Evolutionary conservation across 1,140 invertebrate species (phyloP).

Genomic region (Tetragonula clypearis): DNA sequence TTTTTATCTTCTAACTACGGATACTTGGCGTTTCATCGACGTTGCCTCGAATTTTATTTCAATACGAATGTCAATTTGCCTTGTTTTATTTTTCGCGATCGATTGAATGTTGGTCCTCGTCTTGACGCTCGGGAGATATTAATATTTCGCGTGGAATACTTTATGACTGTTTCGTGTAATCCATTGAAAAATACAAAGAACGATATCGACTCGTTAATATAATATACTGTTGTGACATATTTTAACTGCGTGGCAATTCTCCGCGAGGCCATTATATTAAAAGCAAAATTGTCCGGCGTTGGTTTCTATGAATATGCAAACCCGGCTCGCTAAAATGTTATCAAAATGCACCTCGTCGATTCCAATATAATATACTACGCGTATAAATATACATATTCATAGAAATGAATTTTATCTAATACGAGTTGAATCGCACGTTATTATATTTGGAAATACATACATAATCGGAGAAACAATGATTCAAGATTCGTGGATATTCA

Average conservation of each 20-base stretch:
- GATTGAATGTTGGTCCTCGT: too few species aligned
- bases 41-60: not conserved
- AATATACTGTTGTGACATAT: not conserved
- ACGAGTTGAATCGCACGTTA: not conserved
- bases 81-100: too few species aligned
- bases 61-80: too few species aligned
- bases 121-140: too few species aligned
- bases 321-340: not conserved
- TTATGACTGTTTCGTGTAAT: too few species aligned
- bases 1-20: too few species aligned
- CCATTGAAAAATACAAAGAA: not conserved
- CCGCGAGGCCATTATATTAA: not conserved
- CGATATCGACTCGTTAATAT: not conserved
- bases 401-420: not conserved
- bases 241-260: not conserved
- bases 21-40: not conserved
- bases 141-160: too few species aligned
- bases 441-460: not conserved
- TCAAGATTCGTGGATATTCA: too few species aligned
- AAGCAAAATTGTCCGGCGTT: not conserved
- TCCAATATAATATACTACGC: not conserved
- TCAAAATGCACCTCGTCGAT: not conserved
- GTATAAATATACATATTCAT: not conserved
- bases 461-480: not conserved
- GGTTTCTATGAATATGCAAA: not conserved